Conservation (phyloP, 2,113 vertebrate genomes). For the Burhinus oedicnemus region DNA sequence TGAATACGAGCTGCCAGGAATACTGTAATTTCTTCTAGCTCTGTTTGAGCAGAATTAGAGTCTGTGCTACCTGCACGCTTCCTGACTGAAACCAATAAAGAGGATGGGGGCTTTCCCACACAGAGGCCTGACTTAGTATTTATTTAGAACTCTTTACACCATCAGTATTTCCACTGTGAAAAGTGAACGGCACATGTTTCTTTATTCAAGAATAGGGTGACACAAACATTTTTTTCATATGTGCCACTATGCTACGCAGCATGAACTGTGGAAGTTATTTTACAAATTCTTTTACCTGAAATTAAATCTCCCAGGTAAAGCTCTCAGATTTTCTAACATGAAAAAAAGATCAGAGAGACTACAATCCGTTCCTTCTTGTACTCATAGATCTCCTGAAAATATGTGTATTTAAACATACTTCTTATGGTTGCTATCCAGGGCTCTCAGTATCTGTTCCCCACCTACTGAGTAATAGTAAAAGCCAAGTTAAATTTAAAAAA, state of each 20-base stretch:
- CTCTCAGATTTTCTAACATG: neutral
- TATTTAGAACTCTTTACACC: slow-evolving; percentile 32
- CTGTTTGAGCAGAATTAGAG: neutral
- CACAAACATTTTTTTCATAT: neutral
- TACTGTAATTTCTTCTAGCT: neutral
- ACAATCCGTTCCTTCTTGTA: neutral
- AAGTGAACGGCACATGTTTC: neutral
- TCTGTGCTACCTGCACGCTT: neutral
- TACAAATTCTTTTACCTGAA: slow-evolving; percentile 8
- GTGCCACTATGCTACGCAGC: neutral
- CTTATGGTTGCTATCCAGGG: slow-evolving; percentile 48
- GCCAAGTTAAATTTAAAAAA: slow-evolving; percentile 66
- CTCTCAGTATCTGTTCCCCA: slow-evolving; percentile 40
- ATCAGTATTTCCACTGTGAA: slow-evolving; percentile 59
- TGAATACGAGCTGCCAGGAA: neutral
- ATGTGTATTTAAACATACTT: slow-evolving; percentile 32
- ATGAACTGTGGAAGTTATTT: neutral
- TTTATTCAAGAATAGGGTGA: neutral
- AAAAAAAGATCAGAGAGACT: neutral
- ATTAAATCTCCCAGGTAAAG: slow-evolving; percentile 33
- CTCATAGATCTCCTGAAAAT: slow-evolving; percentile 37
- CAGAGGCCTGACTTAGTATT: slow-evolving; percentile 43
- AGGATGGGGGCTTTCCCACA: slow-evolving; percentile 48
- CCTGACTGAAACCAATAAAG: slow-evolving; percentile 1
- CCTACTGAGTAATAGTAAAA: slow-evolving; percentile 63